These are phyloP conservation scores for Cerastoderma edule DNA, from an alignment of 2,888 invertebrate genomes.

Conservation along the genomic window DNA sequence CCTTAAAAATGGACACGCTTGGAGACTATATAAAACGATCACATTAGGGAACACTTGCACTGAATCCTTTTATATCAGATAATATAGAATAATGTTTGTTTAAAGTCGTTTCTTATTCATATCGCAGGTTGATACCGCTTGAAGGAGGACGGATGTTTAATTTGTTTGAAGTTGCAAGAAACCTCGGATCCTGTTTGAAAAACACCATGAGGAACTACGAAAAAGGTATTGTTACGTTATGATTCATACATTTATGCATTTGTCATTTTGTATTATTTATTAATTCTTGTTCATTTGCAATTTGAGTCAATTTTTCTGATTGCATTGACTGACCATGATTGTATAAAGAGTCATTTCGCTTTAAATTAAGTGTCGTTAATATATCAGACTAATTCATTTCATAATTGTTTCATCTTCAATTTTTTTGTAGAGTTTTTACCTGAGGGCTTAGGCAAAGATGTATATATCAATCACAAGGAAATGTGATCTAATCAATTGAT, in stretches of 20 bases:
- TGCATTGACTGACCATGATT: no score
- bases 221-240: constrained; percentile 6
- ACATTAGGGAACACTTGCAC: background rate
- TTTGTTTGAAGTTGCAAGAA: constrained; percentile 4
- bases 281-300: no score
- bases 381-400: background rate
- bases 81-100: background rate
- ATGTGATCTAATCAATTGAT: no score
- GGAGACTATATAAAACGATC: no score
- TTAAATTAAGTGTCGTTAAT: background rate
- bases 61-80: background rate
- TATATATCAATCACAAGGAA: no score
- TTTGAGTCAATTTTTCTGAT: no score
- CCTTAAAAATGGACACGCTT: no score
- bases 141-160: constrained; percentile 1
- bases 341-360: background rate
- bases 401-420: no score
- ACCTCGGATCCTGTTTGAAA: background rate
- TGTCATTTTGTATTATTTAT: no score
- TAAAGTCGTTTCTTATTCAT: background rate
- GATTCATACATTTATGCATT: background rate
- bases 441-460: no score
- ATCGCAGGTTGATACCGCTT: background rate
- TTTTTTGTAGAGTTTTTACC: no score
- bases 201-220: constrained; percentile 24